These are phyloP conservation scores for Pyrgus malvae DNA, from an alignment of 2,888 invertebrate species.

Conservation along the genomic window DNA sequence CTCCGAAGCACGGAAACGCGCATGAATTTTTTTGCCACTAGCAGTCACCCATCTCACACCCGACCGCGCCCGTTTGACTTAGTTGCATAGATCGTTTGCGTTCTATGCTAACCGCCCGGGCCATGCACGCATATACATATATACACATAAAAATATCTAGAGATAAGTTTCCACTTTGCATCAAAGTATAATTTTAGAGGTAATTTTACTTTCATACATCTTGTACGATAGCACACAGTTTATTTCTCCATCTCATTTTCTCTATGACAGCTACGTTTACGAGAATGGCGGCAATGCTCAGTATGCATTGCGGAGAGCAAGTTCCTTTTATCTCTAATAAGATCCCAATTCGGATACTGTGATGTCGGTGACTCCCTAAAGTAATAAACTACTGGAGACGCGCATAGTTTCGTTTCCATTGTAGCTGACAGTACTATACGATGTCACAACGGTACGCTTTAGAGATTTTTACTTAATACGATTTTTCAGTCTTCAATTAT, in stretches of 20 bases:
- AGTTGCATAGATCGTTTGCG: no score
- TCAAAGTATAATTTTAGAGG: background rate
- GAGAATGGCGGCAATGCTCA: slow-evolving; percentile 37
- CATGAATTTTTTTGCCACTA: no score
- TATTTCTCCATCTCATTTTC: slow-evolving; percentile 26
- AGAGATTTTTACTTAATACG: no score
- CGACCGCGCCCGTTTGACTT: no score
- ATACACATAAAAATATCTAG: no score
- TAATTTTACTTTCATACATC: background rate
- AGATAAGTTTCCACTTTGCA: background rate
- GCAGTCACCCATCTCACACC: no score
- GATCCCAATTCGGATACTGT: slow-evolving; percentile 69
- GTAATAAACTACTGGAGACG: slow-evolving; percentile 69
- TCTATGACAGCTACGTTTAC: slow-evolving; percentile 46
- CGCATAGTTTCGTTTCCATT: slow-evolving; percentile 46
- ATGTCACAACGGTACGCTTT: background rate
- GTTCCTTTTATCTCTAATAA: slow-evolving; percentile 79
- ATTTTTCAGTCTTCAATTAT: no score
- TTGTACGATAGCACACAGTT: slow-evolving; percentile 11
- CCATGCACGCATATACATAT: no score
- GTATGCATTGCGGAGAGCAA: slow-evolving; percentile 68
- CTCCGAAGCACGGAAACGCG: no score
- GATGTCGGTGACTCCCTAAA: slow-evolving; percentile 69
- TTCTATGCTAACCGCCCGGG: no score
- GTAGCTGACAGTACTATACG: slow-evolving; percentile 34